These are phyloP conservation scores for Eublepharis macularius DNA, from an alignment of 2,113 vertebrate genomes.

Conservation along the genomic window DNA sequence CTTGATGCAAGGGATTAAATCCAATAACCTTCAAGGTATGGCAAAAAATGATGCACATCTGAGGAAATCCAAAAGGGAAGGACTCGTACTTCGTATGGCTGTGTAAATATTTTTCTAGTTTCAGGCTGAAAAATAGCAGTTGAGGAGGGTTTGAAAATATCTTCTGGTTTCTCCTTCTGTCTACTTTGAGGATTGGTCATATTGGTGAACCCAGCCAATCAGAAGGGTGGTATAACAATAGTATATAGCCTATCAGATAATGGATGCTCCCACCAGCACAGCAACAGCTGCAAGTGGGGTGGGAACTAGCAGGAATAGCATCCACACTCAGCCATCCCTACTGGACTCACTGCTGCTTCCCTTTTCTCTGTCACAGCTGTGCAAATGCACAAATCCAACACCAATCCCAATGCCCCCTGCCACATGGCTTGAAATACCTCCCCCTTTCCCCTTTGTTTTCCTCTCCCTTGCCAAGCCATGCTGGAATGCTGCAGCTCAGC, in stretches of 20 bases:
- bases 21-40: not conserved
- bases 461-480: too few species aligned
- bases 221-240: not conserved
- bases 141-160: too few species aligned
- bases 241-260: too few species aligned
- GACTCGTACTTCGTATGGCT: too few species aligned
- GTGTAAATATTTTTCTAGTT: not conserved
- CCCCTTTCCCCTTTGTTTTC: too few species aligned
- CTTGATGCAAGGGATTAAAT: not conserved
- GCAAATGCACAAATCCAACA: too few species aligned
- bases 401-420: not conserved
- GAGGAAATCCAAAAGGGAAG: not conserved
- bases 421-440: not conserved
- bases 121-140: not conserved
- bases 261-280: not conserved
- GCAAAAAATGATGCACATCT: not conserved
- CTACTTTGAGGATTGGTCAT: not conserved
- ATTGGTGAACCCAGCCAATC: not conserved
- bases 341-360: not conserved
- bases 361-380: not conserved
- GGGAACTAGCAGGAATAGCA: not conserved
- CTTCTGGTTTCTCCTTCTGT: too few species aligned
- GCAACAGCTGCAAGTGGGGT: not conserved
- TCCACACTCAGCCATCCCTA: not conserved
- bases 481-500: too few species aligned